phyloP scores from a whole-genome alignment of 2,797 vertebrate species.

The Myotis daubentonii region DNA sequence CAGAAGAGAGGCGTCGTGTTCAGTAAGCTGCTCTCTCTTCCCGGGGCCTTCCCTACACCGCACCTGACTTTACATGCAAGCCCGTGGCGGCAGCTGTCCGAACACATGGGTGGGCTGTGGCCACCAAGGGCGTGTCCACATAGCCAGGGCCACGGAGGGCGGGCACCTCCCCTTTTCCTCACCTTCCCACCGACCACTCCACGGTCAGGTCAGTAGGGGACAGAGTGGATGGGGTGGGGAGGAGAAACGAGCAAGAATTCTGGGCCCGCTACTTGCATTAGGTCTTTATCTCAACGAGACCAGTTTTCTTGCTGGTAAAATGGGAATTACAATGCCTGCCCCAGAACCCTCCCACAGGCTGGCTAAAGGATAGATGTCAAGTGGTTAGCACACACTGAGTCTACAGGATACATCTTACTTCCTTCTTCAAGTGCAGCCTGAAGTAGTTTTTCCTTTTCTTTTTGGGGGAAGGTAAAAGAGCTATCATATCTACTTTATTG shows the following conservation, averaged over 20 bases:
- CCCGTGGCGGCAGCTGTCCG: not conserved
- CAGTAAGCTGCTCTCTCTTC: not conserved
- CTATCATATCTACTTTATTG: not conserved
- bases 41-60: not conserved
- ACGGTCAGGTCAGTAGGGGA: accelerated
- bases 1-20: not conserved
- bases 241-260: not conserved
- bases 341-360: not conserved
- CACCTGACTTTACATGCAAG: not conserved
- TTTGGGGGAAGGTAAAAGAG: not conserved
- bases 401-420: not conserved
- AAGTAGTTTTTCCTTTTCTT: not conserved
- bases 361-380: not conserved
- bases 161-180: not conserved
- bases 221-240: not conserved
- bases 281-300: not conserved
- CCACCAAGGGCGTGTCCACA: accelerated
- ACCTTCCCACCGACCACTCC: not conserved
- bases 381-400: not conserved
- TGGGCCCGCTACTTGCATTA: not conserved
- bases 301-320: not conserved
- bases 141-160: not conserved
- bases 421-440: not conserved
- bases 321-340: accelerated
- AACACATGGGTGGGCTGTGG: not conserved